Evolutionary conservation across 2,797 vertebrate genomes (phyloP), one percentile per base, ranked within the genome.

Genomic region (Lateolabrax maculatus): DNA sequence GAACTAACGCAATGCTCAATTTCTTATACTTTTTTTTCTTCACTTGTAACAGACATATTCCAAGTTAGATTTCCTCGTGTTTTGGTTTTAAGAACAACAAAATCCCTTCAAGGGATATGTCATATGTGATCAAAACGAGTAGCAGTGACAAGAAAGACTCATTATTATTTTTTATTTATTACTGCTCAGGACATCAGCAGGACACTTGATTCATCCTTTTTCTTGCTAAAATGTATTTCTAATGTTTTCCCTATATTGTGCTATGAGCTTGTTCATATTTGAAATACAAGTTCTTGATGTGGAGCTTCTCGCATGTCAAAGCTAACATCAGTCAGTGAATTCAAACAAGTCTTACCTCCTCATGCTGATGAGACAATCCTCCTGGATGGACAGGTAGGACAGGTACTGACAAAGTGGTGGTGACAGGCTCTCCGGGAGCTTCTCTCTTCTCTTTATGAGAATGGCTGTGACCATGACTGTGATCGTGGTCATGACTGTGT

Each of bases 371-470:
- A 29, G 83, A 83, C 0, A 92, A 61, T 56, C 88, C 92, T 1
- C 55, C 84, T 2, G 84, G 88, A 48, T 96, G 95, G 66, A 78
- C 91, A 53, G 88, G 39, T 0, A 43, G 18, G 10, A n/a, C 10
- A 0, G 53, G 83, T 0, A 73, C 77, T 0, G 93, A 86, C 18
- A 86, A 62, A 13, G 86, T 87, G 0, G 93, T 79, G 31, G 75
- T 75, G 0, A 19, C 78, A 2, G 71, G 79, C 10, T 79, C 92
- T 23, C 90, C 96, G 0, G 95, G 92, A 0, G 95, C 96, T 71
- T 97, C 97, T 61, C 97, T 90, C 81, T 97, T 98, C 13, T 90
- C 82, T 81, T 95, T 95, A 41, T 93, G 95, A 49, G 89, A 89
- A 48, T 86, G 91, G 21, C 92, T 81, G 21, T 92, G 75, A 37